phyloP scores from a whole-genome alignment of 2,888 invertebrate species.

The Cybosia mesomella region DNA sequence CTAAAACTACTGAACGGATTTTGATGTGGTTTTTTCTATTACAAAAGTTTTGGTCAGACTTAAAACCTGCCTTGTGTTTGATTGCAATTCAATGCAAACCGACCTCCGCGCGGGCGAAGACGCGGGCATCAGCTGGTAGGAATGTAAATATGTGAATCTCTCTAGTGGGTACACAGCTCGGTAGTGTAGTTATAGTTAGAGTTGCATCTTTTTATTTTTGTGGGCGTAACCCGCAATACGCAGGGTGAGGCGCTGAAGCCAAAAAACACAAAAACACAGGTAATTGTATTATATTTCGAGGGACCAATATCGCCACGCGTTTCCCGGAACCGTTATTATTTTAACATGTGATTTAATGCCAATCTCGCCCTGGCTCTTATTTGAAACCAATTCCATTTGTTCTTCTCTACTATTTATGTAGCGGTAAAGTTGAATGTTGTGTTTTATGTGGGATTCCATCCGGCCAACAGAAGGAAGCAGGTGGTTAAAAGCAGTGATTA shows the following conservation, averaged over 20 bases:
- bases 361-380: background rate
- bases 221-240: background rate
- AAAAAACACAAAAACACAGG: constrained; percentile 1
- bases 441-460: background rate
- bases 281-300: constrained; percentile 12
- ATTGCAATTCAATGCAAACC: too few relatives aligned
- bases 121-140: too few relatives aligned
- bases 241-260: background rate
- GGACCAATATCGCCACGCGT: background rate
- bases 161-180: too few relatives aligned
- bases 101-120: too few relatives aligned
- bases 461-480: background rate
- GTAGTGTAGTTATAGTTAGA: background rate
- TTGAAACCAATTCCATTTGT: background rate
- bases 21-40: too few relatives aligned
- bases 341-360: constrained; percentile 22
- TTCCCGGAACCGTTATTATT: constrained; percentile 9
- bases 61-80: too few relatives aligned
- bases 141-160: too few relatives aligned
- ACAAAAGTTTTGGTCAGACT: too few relatives aligned
- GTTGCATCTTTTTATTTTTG: too few relatives aligned
- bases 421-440: constrained; percentile 3
- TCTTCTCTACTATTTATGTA: background rate
- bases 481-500: constrained; percentile 3
- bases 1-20: too few relatives aligned